Evolutionary conservation across 2,888 invertebrate genomes (phyloP).

Genomic region (Oasisia sp.): DNA sequence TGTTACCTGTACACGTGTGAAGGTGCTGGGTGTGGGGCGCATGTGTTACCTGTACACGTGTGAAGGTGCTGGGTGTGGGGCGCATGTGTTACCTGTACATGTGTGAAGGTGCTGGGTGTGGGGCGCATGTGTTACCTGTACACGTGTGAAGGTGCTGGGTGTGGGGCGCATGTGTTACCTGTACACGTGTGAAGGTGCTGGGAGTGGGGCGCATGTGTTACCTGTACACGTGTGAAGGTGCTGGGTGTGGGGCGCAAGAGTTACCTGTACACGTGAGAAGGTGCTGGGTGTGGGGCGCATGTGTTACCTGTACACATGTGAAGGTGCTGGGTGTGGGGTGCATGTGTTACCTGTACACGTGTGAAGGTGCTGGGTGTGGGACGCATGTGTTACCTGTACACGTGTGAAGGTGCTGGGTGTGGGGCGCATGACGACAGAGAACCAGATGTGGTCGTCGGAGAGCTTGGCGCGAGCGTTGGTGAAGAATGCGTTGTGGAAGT

Average conservation of each 20-base stretch:
- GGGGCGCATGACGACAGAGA: conserved; percentile 65
- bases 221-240: conserved; percentile 61
- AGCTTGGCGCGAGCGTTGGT: conserved; percentile 19
- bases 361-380: conserved; percentile 63
- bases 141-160: conserved; percentile 62
- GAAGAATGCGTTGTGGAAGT: conserved; percentile 8
- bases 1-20: conserved; percentile 58
- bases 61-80: conserved; percentile 62
- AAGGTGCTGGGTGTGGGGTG: conserved; percentile 61
- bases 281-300: conserved; percentile 60
- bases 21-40: conserved; percentile 62
- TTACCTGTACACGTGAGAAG: conserved; percentile 61
- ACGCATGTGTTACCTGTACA: background rate
- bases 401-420: conserved; percentile 63
- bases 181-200: conserved; percentile 62
- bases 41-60: conserved; percentile 56
- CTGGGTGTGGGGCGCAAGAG: conserved; percentile 61
- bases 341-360: conserved; percentile 54
- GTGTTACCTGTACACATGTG: conserved; percentile 58
- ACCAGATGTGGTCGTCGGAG: conserved; percentile 66
- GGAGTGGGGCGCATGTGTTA: conserved; percentile 57
- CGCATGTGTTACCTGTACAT: conserved; percentile 55
- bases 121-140: conserved; percentile 52
- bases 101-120: conserved; percentile 63
- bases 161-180: conserved; percentile 60